phyloP scores from a whole-genome alignment of 2,113 vertebrate genomes.

The Tonatia bakeri region DNA sequence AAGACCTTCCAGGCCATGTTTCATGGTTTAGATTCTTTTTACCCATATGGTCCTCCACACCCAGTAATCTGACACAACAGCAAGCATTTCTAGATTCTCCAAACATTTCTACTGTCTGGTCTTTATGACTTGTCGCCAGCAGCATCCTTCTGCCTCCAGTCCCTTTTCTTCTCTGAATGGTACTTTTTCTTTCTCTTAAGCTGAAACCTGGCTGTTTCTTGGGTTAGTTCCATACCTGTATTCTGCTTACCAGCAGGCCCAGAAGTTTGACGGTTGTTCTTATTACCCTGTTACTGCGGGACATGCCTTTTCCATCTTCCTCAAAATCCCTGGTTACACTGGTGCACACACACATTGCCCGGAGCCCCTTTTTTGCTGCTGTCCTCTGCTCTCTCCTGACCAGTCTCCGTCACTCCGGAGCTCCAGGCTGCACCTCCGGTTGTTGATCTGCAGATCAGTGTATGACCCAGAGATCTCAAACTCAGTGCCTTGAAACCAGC shows the following conservation, averaged over 20 bases:
- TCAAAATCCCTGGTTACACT: not conserved
- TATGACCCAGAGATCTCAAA: not conserved
- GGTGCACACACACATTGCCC: rapidly evolving
- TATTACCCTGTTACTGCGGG: not conserved
- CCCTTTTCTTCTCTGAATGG: not conserved
- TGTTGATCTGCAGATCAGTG: not conserved
- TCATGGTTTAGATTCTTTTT: not conserved
- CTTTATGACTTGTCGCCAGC: not conserved
- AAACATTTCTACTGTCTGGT: not conserved
- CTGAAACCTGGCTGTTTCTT: not conserved
- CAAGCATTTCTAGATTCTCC: not conserved
- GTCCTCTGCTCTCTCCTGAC: not conserved
- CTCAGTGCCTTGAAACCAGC: not conserved
- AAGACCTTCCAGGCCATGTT: not conserved
- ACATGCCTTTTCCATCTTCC: not conserved
- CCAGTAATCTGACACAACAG: too few species aligned
- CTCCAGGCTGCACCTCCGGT: not conserved
- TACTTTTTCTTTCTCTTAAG: not conserved
- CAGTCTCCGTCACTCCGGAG: rapidly evolving
- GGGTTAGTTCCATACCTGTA: not conserved
- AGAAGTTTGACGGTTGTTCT: not conserved
- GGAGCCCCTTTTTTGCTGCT: rapidly evolving
- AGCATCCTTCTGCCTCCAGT: not conserved
- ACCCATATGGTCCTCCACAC: not conserved
- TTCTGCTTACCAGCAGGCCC: not conserved